A percentile compares a stretch with the other conserved stretches of the same genome.
Evolutionary conservation across 2,113 vertebrate genomes (phyloP).

Genomic region (Marmota flaviventris): DNA sequence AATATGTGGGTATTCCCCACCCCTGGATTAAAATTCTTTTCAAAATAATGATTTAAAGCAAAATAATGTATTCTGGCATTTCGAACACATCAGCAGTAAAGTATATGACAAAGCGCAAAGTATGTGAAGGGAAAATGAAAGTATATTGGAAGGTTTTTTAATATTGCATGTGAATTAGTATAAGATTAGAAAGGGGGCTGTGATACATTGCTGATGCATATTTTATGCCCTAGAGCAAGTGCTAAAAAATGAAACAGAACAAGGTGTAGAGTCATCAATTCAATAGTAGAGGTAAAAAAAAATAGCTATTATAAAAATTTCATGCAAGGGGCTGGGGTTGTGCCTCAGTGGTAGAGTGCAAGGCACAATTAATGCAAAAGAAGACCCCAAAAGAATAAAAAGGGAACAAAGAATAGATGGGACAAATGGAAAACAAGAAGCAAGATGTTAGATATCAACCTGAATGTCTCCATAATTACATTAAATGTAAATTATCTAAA

Average conservation of each 20-base stretch:
- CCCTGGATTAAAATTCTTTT: constrained; percentile 17
- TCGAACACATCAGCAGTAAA: constrained; percentile 8
- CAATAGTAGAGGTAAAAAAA: not conserved
- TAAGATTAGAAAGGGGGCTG: not conserved
- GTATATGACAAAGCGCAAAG: not conserved
- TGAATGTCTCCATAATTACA: not conserved
- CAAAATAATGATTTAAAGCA: constrained; percentile 33
- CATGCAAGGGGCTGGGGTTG: no score
- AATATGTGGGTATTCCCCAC: not conserved
- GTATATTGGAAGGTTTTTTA: not conserved
- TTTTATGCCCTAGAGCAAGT: constrained; percentile 50
- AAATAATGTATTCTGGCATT: not conserved
- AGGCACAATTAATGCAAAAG: not conserved
- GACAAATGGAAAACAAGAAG: not conserved
- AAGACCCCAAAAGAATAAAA: constrained; percentile 38
- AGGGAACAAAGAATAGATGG: not conserved
- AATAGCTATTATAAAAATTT: no score
- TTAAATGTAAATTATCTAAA: constrained; percentile 18
- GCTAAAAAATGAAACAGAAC: constrained; percentile 7
- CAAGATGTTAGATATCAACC: not conserved
- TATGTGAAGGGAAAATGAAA: not conserved
- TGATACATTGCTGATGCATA: not conserved
- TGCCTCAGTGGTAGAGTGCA: no score
- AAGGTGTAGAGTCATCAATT: not conserved
- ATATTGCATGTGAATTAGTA: not conserved